phyloP scores from a whole-genome alignment of 1,140 invertebrate species.

The Penaeus japonicus region DNA sequence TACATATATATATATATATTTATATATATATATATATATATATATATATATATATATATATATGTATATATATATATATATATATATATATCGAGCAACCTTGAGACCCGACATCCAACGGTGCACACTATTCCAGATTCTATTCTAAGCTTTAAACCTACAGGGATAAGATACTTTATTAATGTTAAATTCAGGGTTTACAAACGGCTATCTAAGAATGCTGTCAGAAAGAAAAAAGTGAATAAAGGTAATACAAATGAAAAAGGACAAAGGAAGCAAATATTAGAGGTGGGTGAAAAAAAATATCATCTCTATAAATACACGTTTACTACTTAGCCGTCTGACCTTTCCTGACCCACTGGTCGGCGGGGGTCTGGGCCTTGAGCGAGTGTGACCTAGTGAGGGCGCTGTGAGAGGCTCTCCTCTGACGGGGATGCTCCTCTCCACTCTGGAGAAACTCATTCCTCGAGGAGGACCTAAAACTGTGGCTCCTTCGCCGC shows the following conservation, averaged over 20 bases:
- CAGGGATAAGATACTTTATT: too few relatives aligned
- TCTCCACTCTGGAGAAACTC: constrained; percentile 26
- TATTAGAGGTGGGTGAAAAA: background rate
- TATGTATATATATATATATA: too few relatives aligned
- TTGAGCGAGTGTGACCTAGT: constrained; percentile 44
- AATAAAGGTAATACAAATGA: too few relatives aligned
- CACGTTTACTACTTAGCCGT: background rate
- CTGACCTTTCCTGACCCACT: constrained; percentile 38
- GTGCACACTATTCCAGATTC: too few relatives aligned
- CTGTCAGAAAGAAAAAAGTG: too few relatives aligned
- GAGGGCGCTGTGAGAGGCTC: constrained; percentile 40
- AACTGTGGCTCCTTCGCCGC: constrained; percentile 38
- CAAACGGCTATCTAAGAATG: too few relatives aligned
- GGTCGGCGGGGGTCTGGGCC: constrained; percentile 15
- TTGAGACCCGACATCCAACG: too few relatives aligned
- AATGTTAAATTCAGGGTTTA: too few relatives aligned
- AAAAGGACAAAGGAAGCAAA: background rate
- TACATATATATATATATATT: constrained; percentile 9
- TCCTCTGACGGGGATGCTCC: constrained; percentile 17
- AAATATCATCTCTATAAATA: background rate
- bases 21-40: constrained; percentile 11
- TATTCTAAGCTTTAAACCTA: too few relatives aligned
- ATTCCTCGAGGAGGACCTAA: constrained; percentile 41
- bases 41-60: too few relatives aligned
- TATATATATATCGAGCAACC: too few relatives aligned